Evolutionary conservation across 2,113 vertebrate species (phyloP).

Genomic region (Steatornis caripensis): DNA sequence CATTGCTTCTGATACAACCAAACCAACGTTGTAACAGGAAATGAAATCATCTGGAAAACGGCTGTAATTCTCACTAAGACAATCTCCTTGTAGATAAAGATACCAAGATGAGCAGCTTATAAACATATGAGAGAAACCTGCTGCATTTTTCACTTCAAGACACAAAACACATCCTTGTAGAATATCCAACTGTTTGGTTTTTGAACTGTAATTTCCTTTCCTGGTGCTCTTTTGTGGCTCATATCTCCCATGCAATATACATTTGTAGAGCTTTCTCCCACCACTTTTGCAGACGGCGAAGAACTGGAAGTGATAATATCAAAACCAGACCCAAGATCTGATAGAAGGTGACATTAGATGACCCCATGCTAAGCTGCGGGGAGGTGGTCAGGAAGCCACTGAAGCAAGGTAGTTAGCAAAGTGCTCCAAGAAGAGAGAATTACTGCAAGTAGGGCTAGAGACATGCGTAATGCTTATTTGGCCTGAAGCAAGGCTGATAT

Average conservation of each 20-base stretch:
- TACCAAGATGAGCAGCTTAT: neutral
- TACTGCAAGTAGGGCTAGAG: neutral
- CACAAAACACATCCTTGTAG: neutral
- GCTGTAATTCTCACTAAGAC: neutral
- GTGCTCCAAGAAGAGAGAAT: neutral
- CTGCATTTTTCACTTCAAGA: constrained; percentile 8
- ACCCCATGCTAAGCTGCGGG: neutral
- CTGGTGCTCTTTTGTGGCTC: neutral
- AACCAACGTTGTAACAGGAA: constrained; percentile 3
- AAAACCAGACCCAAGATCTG: neutral
- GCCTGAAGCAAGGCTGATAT: neutral
- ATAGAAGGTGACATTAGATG: neutral
- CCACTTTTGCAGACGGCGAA: neutral
- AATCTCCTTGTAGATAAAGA: neutral
- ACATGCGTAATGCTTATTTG: rapidly evolving
- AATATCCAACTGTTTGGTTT: neutral
- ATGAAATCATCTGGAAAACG: constrained; percentile 49
- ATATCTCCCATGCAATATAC: neutral
- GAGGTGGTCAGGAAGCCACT: neutral
- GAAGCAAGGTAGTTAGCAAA: neutral
- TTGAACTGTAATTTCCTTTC: neutral
- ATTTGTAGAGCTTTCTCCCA: neutral
- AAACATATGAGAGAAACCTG: neutral
- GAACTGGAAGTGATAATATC: neutral
- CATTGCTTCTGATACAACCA: neutral